Conservation (phyloP, 2,797 vertebrate genomes). For the Gephyroberyx darwinii region DNA sequence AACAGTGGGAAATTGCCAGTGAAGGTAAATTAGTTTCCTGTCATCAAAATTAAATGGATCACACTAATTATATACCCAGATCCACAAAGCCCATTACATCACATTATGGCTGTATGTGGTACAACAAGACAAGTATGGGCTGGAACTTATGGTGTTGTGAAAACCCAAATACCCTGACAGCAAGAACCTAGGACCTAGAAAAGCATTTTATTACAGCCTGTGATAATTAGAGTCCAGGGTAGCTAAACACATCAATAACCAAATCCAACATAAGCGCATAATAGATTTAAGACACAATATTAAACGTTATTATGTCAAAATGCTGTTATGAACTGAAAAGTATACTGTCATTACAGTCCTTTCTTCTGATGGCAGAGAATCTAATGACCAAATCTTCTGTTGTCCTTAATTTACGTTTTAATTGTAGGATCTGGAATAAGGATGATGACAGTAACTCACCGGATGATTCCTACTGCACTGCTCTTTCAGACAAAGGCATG, state of each 20-base stretch:
- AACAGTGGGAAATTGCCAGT: slow-evolving; percentile 48
- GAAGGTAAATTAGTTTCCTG: slow-evolving; percentile 29
- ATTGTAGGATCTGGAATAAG: neutral
- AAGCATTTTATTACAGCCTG: neutral
- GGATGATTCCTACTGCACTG: slow-evolving; percentile 19
- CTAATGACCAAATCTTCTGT: neutral
- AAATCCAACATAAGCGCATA: neutral
- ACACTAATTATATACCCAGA: slow-evolving; percentile 60
- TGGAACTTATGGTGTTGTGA: neutral
- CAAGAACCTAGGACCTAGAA: neutral
- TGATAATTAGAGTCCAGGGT: too few relatives aligned
- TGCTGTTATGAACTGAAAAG: neutral
- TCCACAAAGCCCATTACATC: slow-evolving; percentile 6
- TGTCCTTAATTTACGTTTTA: slow-evolving; percentile 3
- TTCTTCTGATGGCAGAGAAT: neutral
- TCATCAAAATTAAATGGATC: slow-evolving; percentile 47
- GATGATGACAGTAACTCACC: slow-evolving; percentile 53
- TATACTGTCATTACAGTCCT: neutral
- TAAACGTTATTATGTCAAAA: neutral
- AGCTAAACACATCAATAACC: neutral
- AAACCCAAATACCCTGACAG: neutral
- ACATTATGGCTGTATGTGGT: neutral
- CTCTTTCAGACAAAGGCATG: slow-evolving; percentile 54
- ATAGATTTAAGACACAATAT: neutral
- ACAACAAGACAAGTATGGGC: neutral